phyloP scores from a whole-genome alignment of 23 tunicate genomes.

The Oikopleura vanhoeffeni region DNA sequence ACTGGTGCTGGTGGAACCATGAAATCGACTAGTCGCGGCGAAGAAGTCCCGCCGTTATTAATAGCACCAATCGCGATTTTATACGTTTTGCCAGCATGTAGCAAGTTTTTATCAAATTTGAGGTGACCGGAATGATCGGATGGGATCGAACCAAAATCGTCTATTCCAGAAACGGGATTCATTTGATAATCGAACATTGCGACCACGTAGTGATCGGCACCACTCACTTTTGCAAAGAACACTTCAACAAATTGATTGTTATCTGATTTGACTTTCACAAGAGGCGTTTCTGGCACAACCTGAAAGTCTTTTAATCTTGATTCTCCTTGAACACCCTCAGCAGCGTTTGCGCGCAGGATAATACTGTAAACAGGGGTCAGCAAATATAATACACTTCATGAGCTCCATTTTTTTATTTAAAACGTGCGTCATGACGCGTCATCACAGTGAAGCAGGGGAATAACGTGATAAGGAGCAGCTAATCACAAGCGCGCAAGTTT shows the following conservation, averaged over 20 bases:
- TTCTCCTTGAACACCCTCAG: background rate
- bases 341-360: background rate
- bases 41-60: background rate
- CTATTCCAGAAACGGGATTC: slow-evolving; percentile 3
- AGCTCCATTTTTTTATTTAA: too few species aligned
- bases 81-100: background rate
- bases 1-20: slow-evolving; percentile 3
- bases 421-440: too few species aligned
- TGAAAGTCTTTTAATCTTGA: background rate
- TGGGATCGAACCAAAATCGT: background rate
- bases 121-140: background rate
- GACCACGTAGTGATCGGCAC: background rate
- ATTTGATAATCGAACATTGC: background rate
- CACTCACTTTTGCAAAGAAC: background rate
- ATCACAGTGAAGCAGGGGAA: too few species aligned
- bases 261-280: background rate
- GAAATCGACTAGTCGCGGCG: background rate
- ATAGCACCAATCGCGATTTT: slow-evolving; percentile 5
- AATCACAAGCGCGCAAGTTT: too few species aligned
- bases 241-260: background rate
- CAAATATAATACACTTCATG: too few species aligned
- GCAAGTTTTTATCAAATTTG: background rate
- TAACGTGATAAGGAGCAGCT: too few species aligned
- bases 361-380: too few species aligned
- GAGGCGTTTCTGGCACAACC: background rate